Base-by-base conservation (phyloP, 2,888 invertebrate species). In the Pammene fasciana region DNA sequence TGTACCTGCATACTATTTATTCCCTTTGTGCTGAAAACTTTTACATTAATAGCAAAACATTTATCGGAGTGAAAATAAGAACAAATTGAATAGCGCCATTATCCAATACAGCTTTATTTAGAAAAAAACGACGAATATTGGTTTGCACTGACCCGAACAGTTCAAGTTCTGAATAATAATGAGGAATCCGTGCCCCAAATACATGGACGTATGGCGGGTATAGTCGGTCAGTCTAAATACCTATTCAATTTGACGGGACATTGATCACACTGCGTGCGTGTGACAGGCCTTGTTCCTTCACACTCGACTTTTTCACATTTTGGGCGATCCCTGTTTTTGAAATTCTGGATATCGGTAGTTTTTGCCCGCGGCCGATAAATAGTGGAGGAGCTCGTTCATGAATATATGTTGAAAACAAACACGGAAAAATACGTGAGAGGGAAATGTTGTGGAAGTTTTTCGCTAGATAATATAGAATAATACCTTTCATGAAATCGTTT, bases 231-330 rank as follows among this genome's bases (percentile, higher is more conserved):
- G 76, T 79, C 78, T 76, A 79, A 82, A 85, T 85, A 70, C 60
- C 70, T 65, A 87, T 87, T 86, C 84, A 87, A 87, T 87, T 87
- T 86, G 85, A 82, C 84, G 86, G 86, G 79, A 86, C 86, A 86
- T 86, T 88, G 88, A 86, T 86, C 86, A 86, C 82, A 79, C 78
- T 75, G 78, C 75, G 75, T 81, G 81, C 76, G 78, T 79, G 77
- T 79, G 85, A 83, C 82, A 83, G 77, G 73, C 72, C 75, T 73
- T 76, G 80, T 80, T 80, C 82, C 78, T 79, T 82, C 82, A 77
- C 79, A 78, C 74, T 77, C 79, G 76, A 84, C 81, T 82, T 81
- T 80, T 79, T 46, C 48, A 67, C 76, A 80, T 81, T 84, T 75
- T 72, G 75, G 75, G 75, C 74, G 76, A 81, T 81, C 70, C 67